Evolutionary conservation across 2,888 invertebrate species (phyloP).

Genomic region (Drosophila atripex): DNA sequence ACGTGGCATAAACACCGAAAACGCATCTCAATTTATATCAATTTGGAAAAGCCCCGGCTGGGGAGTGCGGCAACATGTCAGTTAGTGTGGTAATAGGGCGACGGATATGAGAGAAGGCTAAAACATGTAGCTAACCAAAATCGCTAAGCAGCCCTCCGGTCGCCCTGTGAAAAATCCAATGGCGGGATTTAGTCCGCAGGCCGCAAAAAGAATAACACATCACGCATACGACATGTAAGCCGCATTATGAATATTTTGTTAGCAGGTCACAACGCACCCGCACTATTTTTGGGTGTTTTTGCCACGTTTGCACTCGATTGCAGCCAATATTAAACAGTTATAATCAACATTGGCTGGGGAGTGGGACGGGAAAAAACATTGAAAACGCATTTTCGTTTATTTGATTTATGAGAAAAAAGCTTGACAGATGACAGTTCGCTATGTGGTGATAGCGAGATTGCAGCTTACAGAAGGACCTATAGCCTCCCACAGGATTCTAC

Average conservation of each 20-base stretch:
- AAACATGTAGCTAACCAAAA: slow-evolving; percentile 41
- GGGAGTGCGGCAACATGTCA: slow-evolving; percentile 9
- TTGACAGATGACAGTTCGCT: slow-evolving; percentile 63
- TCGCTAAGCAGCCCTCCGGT: slow-evolving; percentile 54
- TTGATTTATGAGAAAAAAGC: slow-evolving; percentile 69
- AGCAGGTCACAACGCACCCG: slow-evolving; percentile 2
- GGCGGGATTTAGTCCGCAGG: slow-evolving; percentile 27
- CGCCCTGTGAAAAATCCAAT: slow-evolving; percentile 16
- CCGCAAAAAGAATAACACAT: slow-evolving; percentile 74
- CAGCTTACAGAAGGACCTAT: slow-evolving; percentile 1
- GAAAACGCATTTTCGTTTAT: slow-evolving; percentile 74
- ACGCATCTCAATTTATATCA: slow-evolving; percentile 65
- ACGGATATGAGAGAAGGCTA: slow-evolving; percentile 43
- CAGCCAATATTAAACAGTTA: slow-evolving; percentile 61
- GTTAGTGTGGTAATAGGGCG: slow-evolving; percentile 48
- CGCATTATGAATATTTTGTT: slow-evolving; percentile 77
- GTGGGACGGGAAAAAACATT: slow-evolving; percentile 61
- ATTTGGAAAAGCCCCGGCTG: slow-evolving; percentile 39
- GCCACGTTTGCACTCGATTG: slow-evolving; percentile 10
- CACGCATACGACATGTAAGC: slow-evolving; percentile 73
- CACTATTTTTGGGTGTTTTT: not conserved
- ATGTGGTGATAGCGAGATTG: slow-evolving; percentile 8
- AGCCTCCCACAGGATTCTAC: slow-evolving; percentile 32
- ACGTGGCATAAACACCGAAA: slow-evolving; percentile 50
- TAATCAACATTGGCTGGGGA: slow-evolving; percentile 55